Evolutionary conservation across 2,888 invertebrate genomes (phyloP), one percentile per base, ranked within the genome.

Genomic region (Chrysodeixis includens): DNA sequence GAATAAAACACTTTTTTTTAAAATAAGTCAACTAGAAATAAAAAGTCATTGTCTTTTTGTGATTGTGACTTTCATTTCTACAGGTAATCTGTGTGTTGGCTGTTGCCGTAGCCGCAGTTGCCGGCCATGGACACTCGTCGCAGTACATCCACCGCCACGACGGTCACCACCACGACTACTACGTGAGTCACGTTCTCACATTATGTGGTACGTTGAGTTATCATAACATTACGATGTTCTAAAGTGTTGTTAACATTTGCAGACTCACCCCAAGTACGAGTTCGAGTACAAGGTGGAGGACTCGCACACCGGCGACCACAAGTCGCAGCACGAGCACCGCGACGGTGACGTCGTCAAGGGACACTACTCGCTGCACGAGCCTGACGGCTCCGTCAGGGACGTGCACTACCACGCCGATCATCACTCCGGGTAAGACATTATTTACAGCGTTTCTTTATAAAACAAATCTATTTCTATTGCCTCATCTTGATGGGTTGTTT

Each of bases 211-310:
- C 30, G 55, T 46, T 2, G 56, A 30, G 30, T n/a, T 4, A 32
- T 4, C 16, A 16, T n/a, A 30, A 30, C 16, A 30, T 54, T 54
- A 32, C 26, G 6, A n/a, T n/a, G 16, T 30, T 12, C 49, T 32
- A 46, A 6, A 40, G 1, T 49, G 0, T 1, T 14, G 12, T 16
- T 56, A 35, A 52, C 3, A 10, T 49, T 56, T 26, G 22, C 74
- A 90, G 89, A 83, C 93, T 22, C 90, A 94, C 83, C 95, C 95
- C 35, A 93, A 93, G 78, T 96, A 96, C 86, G 90, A 94, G 66
- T 95, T 93, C 85, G 90, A 92, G 64, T 95, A 95, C 83, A 94
- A 95, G 35, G 95, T 94, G n/a, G 89, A 93, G 68, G 96, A 96
- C 74, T 90, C 89, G 12, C 94, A 95, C 83, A 96, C 95, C 30